phyloP scores from a whole-genome alignment of 2,888 invertebrate species.

The Orchesellides sinensis region DNA sequence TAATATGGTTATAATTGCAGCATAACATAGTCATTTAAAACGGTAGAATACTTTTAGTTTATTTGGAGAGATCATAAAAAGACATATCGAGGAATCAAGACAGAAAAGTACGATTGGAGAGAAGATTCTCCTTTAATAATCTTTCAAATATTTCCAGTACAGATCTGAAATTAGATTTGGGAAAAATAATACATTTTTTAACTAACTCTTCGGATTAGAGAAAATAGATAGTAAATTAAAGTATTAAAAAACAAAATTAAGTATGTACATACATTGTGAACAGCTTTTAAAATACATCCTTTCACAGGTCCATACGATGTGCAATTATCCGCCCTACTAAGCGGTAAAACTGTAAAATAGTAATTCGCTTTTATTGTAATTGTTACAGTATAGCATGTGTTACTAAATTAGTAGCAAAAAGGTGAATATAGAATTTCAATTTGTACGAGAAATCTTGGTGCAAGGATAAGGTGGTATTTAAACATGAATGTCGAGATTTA shows the following conservation, averaged over 20 bases:
- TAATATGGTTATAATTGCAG: too few species aligned
- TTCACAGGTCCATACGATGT: slow-evolving; percentile 50
- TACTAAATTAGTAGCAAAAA: background rate
- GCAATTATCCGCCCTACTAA: slow-evolving; percentile 50
- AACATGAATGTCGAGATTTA: too few species aligned
- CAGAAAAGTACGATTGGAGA: too few species aligned
- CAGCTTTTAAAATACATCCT: slow-evolving; percentile 37
- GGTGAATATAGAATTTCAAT: too few species aligned
- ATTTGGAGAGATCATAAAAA: too few species aligned
- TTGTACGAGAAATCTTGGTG: too few species aligned
- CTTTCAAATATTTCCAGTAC: background rate
- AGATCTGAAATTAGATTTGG: slow-evolving; percentile 3
- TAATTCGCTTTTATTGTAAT: background rate
- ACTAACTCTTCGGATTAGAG: background rate
- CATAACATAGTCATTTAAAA: too few species aligned
- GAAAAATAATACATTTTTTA: background rate
- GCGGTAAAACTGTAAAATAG: slow-evolving; percentile 28
- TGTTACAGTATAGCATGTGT: background rate
- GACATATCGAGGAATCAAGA: too few species aligned
- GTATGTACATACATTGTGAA: slow-evolving; percentile 41
- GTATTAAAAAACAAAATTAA: background rate
- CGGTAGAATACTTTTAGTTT: too few species aligned
- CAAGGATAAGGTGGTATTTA: too few species aligned
- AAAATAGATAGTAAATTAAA: background rate
- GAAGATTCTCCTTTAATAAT: background rate